Conservation (phyloP, 2,113 vertebrate genomes). For the Apistogramma diplotaenia region DNA sequence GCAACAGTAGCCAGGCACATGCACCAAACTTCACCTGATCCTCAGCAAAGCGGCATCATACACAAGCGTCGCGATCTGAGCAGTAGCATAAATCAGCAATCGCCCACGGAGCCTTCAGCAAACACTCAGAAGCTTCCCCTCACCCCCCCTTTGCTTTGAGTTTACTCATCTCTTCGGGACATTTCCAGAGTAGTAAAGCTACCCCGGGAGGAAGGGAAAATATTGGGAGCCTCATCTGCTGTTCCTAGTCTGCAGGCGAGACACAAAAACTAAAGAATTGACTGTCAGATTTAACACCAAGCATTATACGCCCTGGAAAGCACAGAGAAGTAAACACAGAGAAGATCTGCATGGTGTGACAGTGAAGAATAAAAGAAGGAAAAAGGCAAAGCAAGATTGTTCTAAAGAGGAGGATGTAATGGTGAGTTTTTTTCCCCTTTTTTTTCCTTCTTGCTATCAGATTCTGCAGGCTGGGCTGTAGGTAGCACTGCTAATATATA, state of each 20-base stretch:
- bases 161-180: neutral
- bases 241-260: neutral
- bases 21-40: neutral
- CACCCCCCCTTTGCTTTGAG: neutral
- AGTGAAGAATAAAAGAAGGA: neutral
- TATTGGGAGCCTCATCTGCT: neutral
- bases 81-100: conserved; percentile 2
- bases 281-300: neutral
- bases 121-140: neutral
- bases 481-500: neutral
- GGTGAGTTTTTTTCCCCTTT: conserved; percentile 40
- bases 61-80: neutral
- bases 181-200: neutral
- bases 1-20: conserved; percentile 27
- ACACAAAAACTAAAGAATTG: neutral
- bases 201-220: neutral
- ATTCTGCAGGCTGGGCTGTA: too few relatives aligned
- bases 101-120: neutral
- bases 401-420: conserved; percentile 42
- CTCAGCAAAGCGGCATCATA: neutral
- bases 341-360: neutral
- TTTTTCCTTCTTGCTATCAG: neutral
- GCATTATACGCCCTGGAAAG: neutral
- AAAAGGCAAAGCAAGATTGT: neutral
- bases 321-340: neutral